These are phyloP conservation scores for Oncorhynchus keta DNA, from an alignment of 2,113 vertebrate species.

Conservation along the genomic window DNA sequence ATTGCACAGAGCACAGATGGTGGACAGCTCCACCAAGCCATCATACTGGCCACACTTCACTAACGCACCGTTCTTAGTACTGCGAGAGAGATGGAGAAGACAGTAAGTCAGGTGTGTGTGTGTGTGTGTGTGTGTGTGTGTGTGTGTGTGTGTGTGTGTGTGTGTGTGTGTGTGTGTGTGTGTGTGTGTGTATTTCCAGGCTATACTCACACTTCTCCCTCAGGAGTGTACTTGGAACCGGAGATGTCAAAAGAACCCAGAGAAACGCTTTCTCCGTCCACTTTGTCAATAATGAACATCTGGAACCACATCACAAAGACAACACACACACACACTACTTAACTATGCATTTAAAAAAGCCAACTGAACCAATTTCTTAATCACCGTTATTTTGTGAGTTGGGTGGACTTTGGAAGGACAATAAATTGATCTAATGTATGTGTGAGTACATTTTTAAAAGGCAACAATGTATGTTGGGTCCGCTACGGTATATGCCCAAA, in stretches of 20 bases:
- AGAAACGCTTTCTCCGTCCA: slow-evolving; percentile 77
- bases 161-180: too few relatives aligned
- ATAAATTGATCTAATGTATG: too few relatives aligned
- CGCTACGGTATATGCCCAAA: too few relatives aligned
- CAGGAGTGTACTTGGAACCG: slow-evolving; percentile 92
- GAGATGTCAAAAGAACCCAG: slow-evolving; percentile 88
- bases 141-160: background rate
- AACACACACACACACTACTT: background rate
- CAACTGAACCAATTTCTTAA: too few relatives aligned
- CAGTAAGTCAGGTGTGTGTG: background rate
- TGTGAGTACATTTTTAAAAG: too few relatives aligned
- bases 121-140: too few relatives aligned
- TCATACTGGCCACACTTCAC: slow-evolving; percentile 85
- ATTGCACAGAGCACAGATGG: slow-evolving; percentile 93
- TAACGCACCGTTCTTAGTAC: slow-evolving; percentile 72
- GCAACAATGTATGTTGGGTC: too few relatives aligned
- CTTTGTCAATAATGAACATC: slow-evolving; percentile 91
- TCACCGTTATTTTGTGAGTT: too few relatives aligned
- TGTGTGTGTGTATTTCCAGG: background rate
- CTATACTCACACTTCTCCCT: slow-evolving; percentile 91
- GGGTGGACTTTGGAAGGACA: too few relatives aligned
- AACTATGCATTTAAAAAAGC: too few relatives aligned
- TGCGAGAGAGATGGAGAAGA: slow-evolving; percentile 33
- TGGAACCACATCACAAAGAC: slow-evolving; percentile 48
- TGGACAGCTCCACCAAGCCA: slow-evolving; percentile 89